Evolutionary conservation across 2,113 vertebrate genomes (phyloP).

Genomic region (Micronisus gabar): DNA sequence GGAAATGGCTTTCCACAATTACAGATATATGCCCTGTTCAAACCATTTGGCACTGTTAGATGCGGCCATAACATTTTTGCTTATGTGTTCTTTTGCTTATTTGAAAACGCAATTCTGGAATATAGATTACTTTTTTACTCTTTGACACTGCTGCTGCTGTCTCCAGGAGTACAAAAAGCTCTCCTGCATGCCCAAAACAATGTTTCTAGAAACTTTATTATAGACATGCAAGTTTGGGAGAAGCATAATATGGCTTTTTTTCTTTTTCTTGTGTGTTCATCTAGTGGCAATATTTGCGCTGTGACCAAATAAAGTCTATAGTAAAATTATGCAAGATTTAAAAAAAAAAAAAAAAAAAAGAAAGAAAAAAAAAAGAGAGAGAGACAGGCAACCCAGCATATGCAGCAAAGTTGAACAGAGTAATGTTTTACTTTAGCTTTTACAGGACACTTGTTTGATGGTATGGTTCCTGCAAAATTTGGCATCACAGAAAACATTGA

Average conservation of each 20-base stretch:
- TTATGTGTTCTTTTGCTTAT: not conserved
- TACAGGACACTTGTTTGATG: not conserved
- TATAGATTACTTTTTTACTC: not conserved
- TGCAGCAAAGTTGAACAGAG: not conserved
- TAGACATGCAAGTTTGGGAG: fast-evolving
- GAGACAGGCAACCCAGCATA: not conserved
- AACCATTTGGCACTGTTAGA: not conserved
- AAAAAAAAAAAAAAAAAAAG: not conserved
- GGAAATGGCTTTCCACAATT: not conserved
- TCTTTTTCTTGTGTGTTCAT: not conserved
- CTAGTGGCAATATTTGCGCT: not conserved
- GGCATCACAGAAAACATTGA: not conserved
- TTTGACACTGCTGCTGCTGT: not conserved
- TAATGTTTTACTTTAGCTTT: not conserved
- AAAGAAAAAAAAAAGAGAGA: no score
- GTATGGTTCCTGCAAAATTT: not conserved
- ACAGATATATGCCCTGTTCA: not conserved
- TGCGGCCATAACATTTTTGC: not conserved
- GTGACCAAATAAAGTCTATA: not conserved
- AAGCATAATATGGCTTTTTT: not conserved
- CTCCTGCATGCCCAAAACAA: not conserved
- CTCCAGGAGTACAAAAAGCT: not conserved
- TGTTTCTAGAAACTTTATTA: not conserved
- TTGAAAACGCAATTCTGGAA: not conserved
- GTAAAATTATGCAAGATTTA: not conserved